phyloP scores from a whole-genome alignment of 2,888 invertebrate species.

The Caenorhabditis sp. region DNA sequence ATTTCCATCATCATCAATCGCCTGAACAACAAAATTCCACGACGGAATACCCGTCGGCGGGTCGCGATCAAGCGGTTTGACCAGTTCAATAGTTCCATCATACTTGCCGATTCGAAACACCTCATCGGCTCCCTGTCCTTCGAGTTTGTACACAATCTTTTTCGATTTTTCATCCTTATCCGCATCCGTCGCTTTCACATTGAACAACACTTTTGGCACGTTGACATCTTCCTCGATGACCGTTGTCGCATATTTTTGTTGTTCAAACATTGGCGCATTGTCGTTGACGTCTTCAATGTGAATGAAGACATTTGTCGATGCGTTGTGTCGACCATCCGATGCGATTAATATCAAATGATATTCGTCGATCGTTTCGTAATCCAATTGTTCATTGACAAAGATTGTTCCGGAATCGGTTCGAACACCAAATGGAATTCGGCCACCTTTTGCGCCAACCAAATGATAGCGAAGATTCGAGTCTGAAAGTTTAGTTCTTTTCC shows the following conservation, averaged over 20 bases:
- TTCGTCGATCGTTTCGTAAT: slow-evolving; percentile 59
- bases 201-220: slow-evolving; percentile 63
- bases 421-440: slow-evolving; percentile 65
- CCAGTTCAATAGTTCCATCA: slow-evolving; percentile 72
- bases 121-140: slow-evolving; percentile 72
- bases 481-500: slow-evolving; percentile 35
- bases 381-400: slow-evolving; percentile 67
- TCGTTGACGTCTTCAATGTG: slow-evolving; percentile 72
- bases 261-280: slow-evolving; percentile 71
- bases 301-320: slow-evolving; percentile 83
- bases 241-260: slow-evolving; percentile 55
- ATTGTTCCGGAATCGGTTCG: slow-evolving; percentile 64
- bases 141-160: slow-evolving; percentile 65
- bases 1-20: slow-evolving; percentile 69
- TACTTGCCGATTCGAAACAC: slow-evolving; percentile 72
- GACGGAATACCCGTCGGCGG: slow-evolving; percentile 83
- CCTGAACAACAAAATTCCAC: slow-evolving; percentile 69
- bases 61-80: slow-evolving; percentile 78
- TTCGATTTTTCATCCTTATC: slow-evolving; percentile 62
- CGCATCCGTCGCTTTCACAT: slow-evolving; percentile 64
- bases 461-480: slow-evolving; percentile 67
- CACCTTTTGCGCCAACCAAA: slow-evolving; percentile 51
- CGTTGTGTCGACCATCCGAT: slow-evolving; percentile 77
- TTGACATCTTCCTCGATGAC: slow-evolving; percentile 65
- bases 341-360: slow-evolving; percentile 87